A percentile compares a stretch with the other conserved stretches of the same genome.
phyloP scores from a whole-genome alignment of 2,797 vertebrate genomes.

The Capromys pilorides region DNA sequence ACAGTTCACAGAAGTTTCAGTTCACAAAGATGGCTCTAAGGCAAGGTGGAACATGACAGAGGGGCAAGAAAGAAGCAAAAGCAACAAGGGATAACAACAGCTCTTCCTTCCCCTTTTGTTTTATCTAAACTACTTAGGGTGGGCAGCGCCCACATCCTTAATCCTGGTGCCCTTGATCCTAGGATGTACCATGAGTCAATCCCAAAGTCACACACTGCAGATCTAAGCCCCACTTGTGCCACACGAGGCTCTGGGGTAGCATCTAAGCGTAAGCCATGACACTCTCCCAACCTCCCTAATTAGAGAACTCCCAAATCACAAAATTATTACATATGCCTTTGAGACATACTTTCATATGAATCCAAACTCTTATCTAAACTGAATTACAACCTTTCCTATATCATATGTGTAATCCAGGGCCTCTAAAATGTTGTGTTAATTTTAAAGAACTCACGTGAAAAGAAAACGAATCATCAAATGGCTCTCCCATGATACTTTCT shows the following conservation, averaged over 20 bases:
- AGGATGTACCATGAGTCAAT: background rate
- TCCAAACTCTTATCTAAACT: background rate
- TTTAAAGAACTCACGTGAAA: background rate
- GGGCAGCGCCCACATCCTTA: background rate
- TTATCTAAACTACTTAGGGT: background rate
- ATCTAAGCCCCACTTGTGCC: background rate
- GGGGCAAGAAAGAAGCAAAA: background rate
- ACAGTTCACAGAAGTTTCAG: background rate
- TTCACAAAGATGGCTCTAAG: background rate
- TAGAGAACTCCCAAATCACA: background rate
- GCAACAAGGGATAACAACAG: background rate
- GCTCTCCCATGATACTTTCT: background rate
- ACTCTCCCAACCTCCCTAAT: background rate
- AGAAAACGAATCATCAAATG: background rate
- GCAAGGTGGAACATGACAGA: background rate
- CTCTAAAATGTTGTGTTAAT: background rate
- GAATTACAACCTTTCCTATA: background rate
- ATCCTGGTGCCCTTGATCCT: background rate
- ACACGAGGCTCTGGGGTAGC: background rate
- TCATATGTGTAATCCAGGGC: background rate
- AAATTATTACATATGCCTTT: background rate
- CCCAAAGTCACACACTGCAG: background rate
- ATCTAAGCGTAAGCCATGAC: background rate
- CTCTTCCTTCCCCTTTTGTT: background rate
- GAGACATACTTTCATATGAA: conserved; percentile 15